Evolutionary conservation across 2,888 invertebrate genomes (phyloP), one percentile per base, ranked within the genome.

Genomic region (Thereva unica): DNA sequence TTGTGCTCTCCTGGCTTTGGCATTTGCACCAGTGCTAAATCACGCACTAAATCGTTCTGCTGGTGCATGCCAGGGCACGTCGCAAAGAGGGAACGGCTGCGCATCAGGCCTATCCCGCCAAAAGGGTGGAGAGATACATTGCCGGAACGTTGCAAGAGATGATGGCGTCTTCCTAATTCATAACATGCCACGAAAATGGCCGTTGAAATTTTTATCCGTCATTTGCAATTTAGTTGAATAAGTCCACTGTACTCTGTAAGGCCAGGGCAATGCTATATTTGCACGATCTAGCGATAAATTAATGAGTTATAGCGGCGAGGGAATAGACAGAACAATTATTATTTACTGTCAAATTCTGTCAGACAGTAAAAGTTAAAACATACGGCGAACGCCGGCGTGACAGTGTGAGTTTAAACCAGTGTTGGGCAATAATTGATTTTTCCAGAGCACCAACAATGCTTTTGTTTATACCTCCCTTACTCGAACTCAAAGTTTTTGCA

Each of bases 201-300:
- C 61, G 61, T 61, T 61, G 61, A 61, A 61, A 61, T 40, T 61
- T 61, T 61, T 61, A 61, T 61, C 61, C 61, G 50, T 61, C 61
- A 50, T 61, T 61, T 61, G 61, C 61, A 61, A 61, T 61, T 61
- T 61, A 50, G 61, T 41, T 61, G 23, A 23, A 23, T 23, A 50
- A 61, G 45, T 38, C 49, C 12, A 41, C 23, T n/a, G 49, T 41
- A 37, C 40, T 23, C 41, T 8, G 49, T 10, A 12, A 41, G 12
- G 10, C 10, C 23, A 55, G 42, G 41, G 41, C 10, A n/a, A 53
- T 34, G 53, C 10, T 35, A 53, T 53, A 61, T 61, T 41, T 61
- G 40, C 61, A 61, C 61, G 61, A 61, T 49, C 41, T 50, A 40
- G 34, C 50, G 61, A 61, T 61, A 61, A 61, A 61, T 61, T 61